Conservation (phyloP, 2,888 invertebrate genomes). For the Metallyticus violacea region DNA sequence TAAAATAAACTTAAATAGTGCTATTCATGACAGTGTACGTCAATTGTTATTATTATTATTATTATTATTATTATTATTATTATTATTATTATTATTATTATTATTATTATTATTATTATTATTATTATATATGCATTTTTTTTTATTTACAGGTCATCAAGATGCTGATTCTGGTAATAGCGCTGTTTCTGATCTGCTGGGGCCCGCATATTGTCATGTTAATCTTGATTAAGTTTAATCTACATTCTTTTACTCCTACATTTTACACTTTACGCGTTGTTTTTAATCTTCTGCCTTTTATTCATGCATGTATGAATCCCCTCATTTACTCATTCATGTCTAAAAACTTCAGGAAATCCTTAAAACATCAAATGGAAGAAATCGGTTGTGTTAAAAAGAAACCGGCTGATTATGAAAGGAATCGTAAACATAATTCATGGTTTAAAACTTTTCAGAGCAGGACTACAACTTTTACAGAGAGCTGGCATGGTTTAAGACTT, state of each 20-base stretch:
- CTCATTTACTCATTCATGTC: constrained; percentile 41
- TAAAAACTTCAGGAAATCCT: constrained; percentile 29
- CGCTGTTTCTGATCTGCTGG: constrained; percentile 51
- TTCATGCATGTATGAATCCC: constrained; percentile 46
- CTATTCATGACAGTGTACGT: too few species aligned
- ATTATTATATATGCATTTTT: neutral
- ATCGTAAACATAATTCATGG: neutral
- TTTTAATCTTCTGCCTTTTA: constrained; percentile 44
- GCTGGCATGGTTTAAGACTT: neutral
- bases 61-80: too few species aligned
- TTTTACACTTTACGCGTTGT: constrained; percentile 43
- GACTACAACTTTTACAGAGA: neutral
- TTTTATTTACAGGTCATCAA: constrained; percentile 49
- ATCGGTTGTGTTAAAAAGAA: constrained; percentile 3
- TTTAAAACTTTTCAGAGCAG: neutral
- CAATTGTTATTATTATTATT: too few species aligned
- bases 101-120: too few species aligned
- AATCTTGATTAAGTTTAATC: constrained; percentile 43
- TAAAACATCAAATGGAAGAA: constrained; percentile 12
- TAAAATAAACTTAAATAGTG: too few species aligned
- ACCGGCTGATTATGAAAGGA: neutral
- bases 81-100: too few species aligned
- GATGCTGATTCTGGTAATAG: constrained; percentile 51
- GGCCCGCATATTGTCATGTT: constrained; percentile 50
- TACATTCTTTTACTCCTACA: constrained; percentile 39